A percentile compares a stretch with the other conserved stretches of the same genome.
phyloP scores from a whole-genome alignment of 1,140 invertebrate species.

The Cephus cinctus region DNA sequence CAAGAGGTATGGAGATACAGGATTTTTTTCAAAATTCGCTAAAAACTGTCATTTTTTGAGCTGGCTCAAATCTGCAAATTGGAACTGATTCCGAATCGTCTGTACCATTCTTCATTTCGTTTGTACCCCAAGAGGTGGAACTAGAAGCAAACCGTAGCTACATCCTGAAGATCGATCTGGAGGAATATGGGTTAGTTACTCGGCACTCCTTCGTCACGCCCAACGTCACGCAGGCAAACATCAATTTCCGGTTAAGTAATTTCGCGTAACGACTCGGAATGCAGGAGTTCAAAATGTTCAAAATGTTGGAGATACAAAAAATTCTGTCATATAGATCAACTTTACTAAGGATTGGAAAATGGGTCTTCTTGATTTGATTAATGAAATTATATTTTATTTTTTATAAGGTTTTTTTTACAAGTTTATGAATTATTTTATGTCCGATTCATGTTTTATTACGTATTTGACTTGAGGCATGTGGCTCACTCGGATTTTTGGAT shows the following conservation, averaged over 20 bases:
- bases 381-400: neutral
- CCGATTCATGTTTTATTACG: no score
- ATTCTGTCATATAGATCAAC: neutral
- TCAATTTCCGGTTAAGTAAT: slow-evolving; percentile 13
- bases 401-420: neutral
- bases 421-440: no score
- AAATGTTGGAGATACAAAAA: neutral
- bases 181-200: slow-evolving; percentile 10
- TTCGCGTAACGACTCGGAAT: neutral
- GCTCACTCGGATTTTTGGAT: no score
- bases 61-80: neutral
- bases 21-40: no score
- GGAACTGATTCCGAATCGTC: neutral
- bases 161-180: slow-evolving; percentile 8
- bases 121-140: neutral
- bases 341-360: neutral
- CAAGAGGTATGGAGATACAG: no score
- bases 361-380: neutral
- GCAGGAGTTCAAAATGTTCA: neutral
- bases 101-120: neutral
- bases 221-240: slow-evolving; percentile 15
- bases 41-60: no score
- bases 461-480: no score
- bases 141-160: slow-evolving; percentile 2
- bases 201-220: slow-evolving; percentile 4